Evolutionary conservation across 2,113 vertebrate genomes (phyloP).

Genomic region (Eclectus roratus): DNA sequence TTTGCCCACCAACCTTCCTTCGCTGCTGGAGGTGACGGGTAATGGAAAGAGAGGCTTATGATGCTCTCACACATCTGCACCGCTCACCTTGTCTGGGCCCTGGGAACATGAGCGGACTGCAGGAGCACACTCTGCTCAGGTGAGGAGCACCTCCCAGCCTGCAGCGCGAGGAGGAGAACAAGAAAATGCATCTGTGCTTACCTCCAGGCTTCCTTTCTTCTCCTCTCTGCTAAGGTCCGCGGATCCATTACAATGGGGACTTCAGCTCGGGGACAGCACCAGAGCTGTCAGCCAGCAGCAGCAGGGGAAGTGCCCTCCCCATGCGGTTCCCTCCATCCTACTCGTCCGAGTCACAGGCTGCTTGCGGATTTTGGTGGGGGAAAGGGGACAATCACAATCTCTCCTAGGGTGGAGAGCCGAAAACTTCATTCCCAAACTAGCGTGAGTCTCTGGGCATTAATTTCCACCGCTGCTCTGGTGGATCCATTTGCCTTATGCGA

Average conservation of each 20-base stretch:
- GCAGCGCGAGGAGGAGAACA: conserved; percentile 39
- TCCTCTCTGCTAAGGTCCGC: conserved; percentile 53
- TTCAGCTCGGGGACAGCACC: conserved; percentile 52
- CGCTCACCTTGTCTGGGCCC: conserved; percentile 25
- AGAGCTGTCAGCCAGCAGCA: conserved; percentile 36
- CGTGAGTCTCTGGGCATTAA: neutral
- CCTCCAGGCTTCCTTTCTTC: conserved; percentile 51
- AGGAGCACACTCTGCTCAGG: conserved; percentile 44
- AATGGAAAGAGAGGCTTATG: neutral
- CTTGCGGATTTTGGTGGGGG: neutral
- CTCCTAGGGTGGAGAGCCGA: neutral
- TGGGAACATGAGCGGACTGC: neutral
- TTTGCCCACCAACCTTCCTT: conserved; percentile 41
- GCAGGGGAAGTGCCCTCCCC: conserved; percentile 25
- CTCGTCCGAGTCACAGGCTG: conserved; percentile 35
- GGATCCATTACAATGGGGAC: conserved; percentile 54
- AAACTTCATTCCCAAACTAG: neutral
- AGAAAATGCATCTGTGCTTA: conserved; percentile 46
- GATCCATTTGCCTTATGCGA: neutral
- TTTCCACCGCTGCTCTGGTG: neutral
- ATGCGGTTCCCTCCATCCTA: conserved; percentile 44
- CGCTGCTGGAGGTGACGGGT: neutral
- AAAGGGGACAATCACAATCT: conserved; percentile 38
- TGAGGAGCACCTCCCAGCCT: conserved; percentile 44
- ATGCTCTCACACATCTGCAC: neutral